These are phyloP conservation scores for Hyles vespertilio DNA, from an alignment of 1,140 invertebrate species.

Conservation along the genomic window DNA sequence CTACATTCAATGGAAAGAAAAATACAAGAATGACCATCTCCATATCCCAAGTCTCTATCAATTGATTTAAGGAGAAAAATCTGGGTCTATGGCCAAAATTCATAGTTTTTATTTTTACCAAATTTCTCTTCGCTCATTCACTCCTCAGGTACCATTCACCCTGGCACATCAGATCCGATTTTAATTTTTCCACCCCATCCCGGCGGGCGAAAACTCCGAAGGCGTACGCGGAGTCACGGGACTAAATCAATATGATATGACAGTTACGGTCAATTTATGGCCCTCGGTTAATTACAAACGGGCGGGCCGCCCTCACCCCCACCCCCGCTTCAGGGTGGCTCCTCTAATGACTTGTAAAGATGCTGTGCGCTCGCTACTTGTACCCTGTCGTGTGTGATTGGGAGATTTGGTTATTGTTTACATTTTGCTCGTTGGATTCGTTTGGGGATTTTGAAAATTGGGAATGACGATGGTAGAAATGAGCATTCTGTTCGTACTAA, in stretches of 20 bases:
- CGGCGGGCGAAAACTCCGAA: constrained; percentile 31
- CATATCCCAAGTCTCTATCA: too few relatives aligned
- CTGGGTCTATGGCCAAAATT: too few relatives aligned
- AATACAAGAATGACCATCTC: too few relatives aligned
- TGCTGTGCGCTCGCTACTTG: constrained; percentile 23
- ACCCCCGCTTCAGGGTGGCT: constrained; percentile 18
- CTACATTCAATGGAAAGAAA: too few relatives aligned
- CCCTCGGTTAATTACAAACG: constrained; percentile 68
- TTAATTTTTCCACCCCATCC: constrained; percentile 34
- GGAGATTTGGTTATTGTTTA: too few relatives aligned
- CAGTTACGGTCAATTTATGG: constrained; percentile 73
- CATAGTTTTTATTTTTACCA: too few relatives aligned
- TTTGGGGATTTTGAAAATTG: too few relatives aligned
- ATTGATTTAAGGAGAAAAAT: too few relatives aligned
- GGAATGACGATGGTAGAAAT: too few relatives aligned
- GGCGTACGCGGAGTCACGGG: constrained; percentile 38
- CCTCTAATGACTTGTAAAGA: constrained; percentile 68
- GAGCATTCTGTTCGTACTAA: too few relatives aligned
- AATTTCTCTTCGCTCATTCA: neutral
- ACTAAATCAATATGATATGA: constrained; percentile 74
- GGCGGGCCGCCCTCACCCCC: constrained; percentile 19
- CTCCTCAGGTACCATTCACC: neutral
- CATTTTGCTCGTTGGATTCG: too few relatives aligned
- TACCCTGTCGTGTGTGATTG: too few relatives aligned
- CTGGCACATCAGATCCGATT: constrained; percentile 15